Percentiles rank a stretch among this genome's conserved stretches.
phyloP scores from a whole-genome alignment of 23 tunicate genomes.

The Oikopleura dioica region DNA sequence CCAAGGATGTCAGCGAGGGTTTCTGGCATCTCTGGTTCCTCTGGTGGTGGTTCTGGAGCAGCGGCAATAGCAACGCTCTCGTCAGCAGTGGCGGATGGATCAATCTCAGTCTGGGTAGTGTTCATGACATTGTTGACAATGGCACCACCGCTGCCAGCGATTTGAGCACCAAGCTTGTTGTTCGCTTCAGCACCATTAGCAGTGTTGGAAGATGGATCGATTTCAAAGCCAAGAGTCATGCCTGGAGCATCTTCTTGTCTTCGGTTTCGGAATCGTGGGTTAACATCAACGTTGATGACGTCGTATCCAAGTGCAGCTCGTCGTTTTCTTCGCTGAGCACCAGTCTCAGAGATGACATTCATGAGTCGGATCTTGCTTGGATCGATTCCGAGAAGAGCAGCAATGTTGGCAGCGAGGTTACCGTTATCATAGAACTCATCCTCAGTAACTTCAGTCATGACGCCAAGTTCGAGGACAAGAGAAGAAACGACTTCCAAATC shows the following conservation, averaged over 20 bases:
- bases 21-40: not conserved
- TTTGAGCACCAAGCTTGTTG: not conserved
- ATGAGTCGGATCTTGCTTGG: constrained; percentile 35
- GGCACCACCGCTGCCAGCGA: not conserved
- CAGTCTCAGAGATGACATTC: constrained; percentile 36
- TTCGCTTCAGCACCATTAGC: not conserved
- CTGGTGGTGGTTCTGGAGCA: not conserved
- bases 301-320: not conserved
- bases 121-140: not conserved
- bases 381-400: constrained; percentile 27
- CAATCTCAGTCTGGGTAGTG: not conserved
- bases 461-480: not conserved
- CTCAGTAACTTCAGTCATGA: constrained; percentile 9
- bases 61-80: not conserved
- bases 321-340: not conserved
- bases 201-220: not conserved
- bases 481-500: not conserved
- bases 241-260: not conserved
- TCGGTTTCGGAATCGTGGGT: not conserved
- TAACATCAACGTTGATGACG: not conserved
- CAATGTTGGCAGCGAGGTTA: not conserved
- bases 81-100: not conserved
- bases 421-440: constrained; percentile 10
- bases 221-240: constrained; percentile 1
- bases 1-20: not conserved